Evolutionary conservation across 2,888 invertebrate genomes (phyloP), one percentile per base, ranked within the genome.

Genomic region (Euproctis similis): DNA sequence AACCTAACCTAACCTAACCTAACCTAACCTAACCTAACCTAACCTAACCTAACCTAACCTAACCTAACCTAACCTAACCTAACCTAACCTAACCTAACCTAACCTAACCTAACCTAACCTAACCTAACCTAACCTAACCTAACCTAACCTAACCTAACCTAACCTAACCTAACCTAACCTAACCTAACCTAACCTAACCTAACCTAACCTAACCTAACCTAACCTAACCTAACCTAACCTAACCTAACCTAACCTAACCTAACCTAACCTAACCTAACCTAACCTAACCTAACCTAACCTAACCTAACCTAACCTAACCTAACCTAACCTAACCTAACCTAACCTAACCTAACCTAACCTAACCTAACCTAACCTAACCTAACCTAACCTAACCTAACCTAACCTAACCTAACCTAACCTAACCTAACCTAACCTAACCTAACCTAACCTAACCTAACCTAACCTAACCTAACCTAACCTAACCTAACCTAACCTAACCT

Each of bases 1-100:
- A 26, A 26, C 26, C 26, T 26, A 26, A 26, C 26, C 26, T 26
- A 26, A 26, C 26, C 26, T 26, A 26, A 26, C 26, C 26, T 26
- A 26, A 26, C 26, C 26, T 19, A 26, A 26, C 26, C 26, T 26
- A 26, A 26, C 26, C 26, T 26, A 26, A 26, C 26, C 26, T 26
- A 26, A 26, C 26, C 26, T 26, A 26, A 26, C 26, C 26, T 26
- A 26, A 26, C 26, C 26, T 26, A 26, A 26, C 26, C 26, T 26
- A 26, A 26, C 26, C 26, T 26, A 26, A 26, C 26, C 26, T 26
- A 26, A 26, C 26, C 26, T 26, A 26, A 26, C 26, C 26, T 26
- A 26, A 26, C 26, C 26, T 26, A 26, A 26, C 26, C 26, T 26
- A 26, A 26, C 26, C 26, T 26, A 26, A 26, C 26, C 26, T 26